phyloP scores from a whole-genome alignment of 2,113 vertebrate species.

The Phrynocephalus versicolor region DNA sequence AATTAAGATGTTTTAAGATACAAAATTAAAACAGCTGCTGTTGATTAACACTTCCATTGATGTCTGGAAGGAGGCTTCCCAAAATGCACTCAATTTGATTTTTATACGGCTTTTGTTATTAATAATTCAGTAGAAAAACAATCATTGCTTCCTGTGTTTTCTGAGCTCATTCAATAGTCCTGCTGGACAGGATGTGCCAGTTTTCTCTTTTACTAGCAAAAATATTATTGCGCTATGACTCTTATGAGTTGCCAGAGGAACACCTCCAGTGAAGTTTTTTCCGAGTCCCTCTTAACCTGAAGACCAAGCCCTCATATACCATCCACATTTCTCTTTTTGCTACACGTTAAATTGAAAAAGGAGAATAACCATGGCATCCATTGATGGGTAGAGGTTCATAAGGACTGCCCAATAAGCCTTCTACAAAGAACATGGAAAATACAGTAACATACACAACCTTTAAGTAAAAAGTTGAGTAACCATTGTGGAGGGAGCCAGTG shows the following conservation, averaged over 20 bases:
- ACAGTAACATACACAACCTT: no score
- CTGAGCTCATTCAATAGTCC: conserved; percentile 32
- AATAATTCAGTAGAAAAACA: conserved; percentile 42
- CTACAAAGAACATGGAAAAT: neutral
- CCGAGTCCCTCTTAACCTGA: neutral
- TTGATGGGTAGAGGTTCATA: neutral
- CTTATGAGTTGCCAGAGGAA: conserved; percentile 14
- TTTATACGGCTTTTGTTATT: conserved; percentile 31
- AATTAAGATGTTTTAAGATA: conserved; percentile 11
- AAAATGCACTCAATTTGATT: conserved; percentile 26
- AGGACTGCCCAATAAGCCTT: neutral
- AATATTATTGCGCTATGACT: conserved; percentile 17
- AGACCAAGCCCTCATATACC: neutral
- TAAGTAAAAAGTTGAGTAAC: no score
- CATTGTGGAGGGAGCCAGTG: no score
- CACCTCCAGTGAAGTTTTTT: neutral
- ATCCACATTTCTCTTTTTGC: neutral
- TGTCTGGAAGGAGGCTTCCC: conserved; percentile 32
- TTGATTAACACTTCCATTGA: conserved; percentile 41
- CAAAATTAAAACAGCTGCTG: conserved; percentile 39
- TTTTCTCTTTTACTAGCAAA: conserved; percentile 12
- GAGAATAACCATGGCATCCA: neutral
- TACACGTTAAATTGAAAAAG: neutral
- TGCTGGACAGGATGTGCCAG: conserved; percentile 8
- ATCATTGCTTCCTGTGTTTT: conserved; percentile 38